Evolutionary conservation across 92 coral and sea anemone species (phyloP).

Genomic region (Heliopora coerulea): DNA sequence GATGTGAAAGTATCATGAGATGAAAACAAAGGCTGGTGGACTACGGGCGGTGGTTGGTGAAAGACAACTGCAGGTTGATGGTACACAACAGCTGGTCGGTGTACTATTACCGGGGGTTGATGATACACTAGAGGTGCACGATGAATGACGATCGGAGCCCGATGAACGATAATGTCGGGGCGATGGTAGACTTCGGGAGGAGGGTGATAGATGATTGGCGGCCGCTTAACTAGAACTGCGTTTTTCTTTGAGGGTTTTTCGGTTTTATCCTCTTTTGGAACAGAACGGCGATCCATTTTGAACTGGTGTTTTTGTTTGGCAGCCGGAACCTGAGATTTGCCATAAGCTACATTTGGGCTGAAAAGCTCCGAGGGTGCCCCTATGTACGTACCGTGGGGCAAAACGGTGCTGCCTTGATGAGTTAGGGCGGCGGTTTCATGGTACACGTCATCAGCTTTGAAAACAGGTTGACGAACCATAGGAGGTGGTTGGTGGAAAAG

Average conservation of each 20-base stretch:
- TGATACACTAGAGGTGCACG: constrained; percentile 92
- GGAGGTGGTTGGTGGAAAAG: constrained; percentile 99
- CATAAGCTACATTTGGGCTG: constrained; percentile 72
- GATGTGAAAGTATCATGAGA: constrained; percentile 81
- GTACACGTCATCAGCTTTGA: constrained; percentile 73
- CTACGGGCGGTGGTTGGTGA: constrained; percentile 98
- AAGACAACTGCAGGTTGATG: constrained; percentile 92
- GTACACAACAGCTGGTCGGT: constrained; percentile 96
- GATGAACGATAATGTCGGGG: constrained; percentile 91
- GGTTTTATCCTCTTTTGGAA: constrained; percentile 50
- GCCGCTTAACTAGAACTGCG: constrained; percentile 81
- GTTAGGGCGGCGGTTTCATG: constrained; percentile 1
- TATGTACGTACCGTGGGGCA: constrained; percentile 54
- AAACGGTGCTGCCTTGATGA: constrained; percentile 1
- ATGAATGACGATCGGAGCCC: constrained; percentile 96
- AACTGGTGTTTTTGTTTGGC: constrained; percentile 52
- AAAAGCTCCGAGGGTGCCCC: constrained; percentile 68
- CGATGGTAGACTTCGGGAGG: constrained; percentile 99
- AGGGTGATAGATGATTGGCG: constrained; percentile 98
- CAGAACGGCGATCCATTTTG: constrained; percentile 39
- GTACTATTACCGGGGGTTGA: constrained; percentile 96
- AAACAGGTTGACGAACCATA: constrained; percentile 84
- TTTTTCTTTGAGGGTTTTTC: constrained; percentile 89
- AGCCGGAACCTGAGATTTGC: constrained; percentile 69
- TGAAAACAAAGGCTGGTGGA: constrained; percentile 82